These are phyloP conservation scores for Amaurobius ferox DNA, from an alignment of 2,888 invertebrate genomes.

Conservation along the genomic window DNA sequence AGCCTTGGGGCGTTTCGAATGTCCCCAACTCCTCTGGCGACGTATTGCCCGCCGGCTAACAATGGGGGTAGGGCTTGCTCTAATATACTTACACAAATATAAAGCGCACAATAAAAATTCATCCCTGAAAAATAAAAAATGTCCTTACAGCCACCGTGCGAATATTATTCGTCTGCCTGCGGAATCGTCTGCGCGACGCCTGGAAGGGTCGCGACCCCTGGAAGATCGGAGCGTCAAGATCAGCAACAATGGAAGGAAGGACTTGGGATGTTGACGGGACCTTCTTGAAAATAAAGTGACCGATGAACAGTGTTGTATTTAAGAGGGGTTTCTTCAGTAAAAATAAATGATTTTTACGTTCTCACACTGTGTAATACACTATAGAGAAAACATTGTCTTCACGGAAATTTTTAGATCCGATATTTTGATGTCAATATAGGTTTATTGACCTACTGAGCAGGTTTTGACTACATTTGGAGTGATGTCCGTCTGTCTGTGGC, in stretches of 20 bases:
- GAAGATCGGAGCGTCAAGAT: background rate
- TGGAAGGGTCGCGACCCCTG: background rate
- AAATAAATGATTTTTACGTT: too few species aligned
- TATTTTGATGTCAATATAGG: too few species aligned
- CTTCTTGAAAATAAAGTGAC: background rate
- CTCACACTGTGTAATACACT: too few species aligned
- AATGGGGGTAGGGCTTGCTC: constrained; percentile 20
- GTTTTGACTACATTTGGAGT: too few species aligned
- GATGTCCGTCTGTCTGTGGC: too few species aligned
- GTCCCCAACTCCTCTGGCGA: constrained; percentile 24
- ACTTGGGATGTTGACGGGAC: background rate
- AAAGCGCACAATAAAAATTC: background rate
- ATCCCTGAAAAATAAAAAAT: background rate
- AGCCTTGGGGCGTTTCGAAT: background rate
- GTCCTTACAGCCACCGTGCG: background rate
- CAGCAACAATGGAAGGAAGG: background rate
- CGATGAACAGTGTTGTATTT: background rate
- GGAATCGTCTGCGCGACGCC: background rate
- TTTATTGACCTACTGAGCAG: too few species aligned
- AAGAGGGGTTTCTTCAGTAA: too few species aligned
- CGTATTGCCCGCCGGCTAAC: constrained; percentile 18
- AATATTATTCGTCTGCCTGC: background rate
- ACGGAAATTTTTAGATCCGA: too few species aligned
- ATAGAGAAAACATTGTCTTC: too few species aligned
- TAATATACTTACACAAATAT: constrained; percentile 34